Evolutionary conservation across 2,888 invertebrate genomes (phyloP), one percentile per base, ranked within the genome.

Genomic region (Seira ritae): DNA sequence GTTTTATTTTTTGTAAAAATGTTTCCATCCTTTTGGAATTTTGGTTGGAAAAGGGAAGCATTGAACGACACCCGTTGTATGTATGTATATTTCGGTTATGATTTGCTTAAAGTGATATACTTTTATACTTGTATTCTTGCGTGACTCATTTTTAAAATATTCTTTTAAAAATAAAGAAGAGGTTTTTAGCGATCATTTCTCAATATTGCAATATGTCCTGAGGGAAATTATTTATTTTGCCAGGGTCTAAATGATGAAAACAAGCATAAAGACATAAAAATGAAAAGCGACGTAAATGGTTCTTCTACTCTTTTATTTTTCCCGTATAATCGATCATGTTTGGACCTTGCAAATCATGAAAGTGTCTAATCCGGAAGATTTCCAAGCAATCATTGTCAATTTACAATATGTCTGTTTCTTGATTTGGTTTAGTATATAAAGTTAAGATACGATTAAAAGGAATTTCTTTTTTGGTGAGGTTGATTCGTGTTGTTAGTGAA

Each of bases 331-430:
- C 55, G 8, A 31, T 55, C 55, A 17, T 55, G n/a, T 12, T 55
- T 55, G 55, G 55, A 55, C 55, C 55, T 55, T 55, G n/a, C n/a
- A 55, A 12, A n/a, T 55, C 55, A 55, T 55, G 55, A 55, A 55
- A 55, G 55, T 55, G 55, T 55, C 55, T 55, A 55, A 55, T 55
- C 55, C 55, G 55, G 55, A 55, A 55, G 55, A n/a, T 55, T 55
- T 17, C 12, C 55, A 55, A 55, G 55, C 55, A 55, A 55, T 55
- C 55, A 55, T 55, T 55, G 55, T 55, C 55, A 55, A 17, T 55
- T 55, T 3, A 8, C 31, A 55, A 55, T 55, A 55, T 55, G 55
- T 55, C 55, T 55, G 55, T 55, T 55, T 55, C 55, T 55, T 55
- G 17, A 55, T 55, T 55, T 31, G 31, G 31, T 31, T 31, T 31